phyloP scores from a whole-genome alignment of 2,888 invertebrate species.

The Lycocerus yunnanus region DNA sequence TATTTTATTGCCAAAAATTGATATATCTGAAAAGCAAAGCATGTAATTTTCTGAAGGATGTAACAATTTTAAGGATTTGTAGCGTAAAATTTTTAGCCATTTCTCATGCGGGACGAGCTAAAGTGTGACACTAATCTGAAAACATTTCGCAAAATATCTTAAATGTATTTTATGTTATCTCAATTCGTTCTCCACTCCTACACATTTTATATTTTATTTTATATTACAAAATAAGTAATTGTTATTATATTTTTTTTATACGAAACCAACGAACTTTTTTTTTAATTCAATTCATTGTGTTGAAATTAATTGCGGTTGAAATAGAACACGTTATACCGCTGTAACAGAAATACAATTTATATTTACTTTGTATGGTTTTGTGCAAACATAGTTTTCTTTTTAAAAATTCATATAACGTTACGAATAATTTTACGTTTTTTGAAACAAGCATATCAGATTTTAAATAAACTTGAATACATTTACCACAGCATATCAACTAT shows the following conservation, averaged over 20 bases:
- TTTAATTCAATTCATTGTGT: not conserved
- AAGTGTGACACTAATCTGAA: slow-evolving; percentile 23
- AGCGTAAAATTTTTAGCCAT: slow-evolving; percentile 20
- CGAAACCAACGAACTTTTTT: not conserved
- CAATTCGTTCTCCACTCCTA: not conserved
- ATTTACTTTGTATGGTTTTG: not conserved
- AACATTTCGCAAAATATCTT: slow-evolving; percentile 15
- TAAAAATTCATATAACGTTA: not conserved
- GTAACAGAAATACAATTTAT: not conserved
- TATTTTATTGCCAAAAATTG: slow-evolving; percentile 10
- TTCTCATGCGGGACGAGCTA: slow-evolving; percentile 12
- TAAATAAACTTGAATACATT: not conserved
- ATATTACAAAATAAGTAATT: not conserved
- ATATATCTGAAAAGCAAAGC: slow-evolving; percentile 13
- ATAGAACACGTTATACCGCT: not conserved
- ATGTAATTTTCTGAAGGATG: slow-evolving; percentile 18
- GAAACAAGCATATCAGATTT: not conserved
- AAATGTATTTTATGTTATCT: slow-evolving; percentile 10
- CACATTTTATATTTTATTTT: not conserved
- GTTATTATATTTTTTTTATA: not conserved
- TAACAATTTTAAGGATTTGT: slow-evolving; percentile 13
- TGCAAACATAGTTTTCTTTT: not conserved
- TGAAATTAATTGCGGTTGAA: not conserved
- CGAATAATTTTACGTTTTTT: not conserved
- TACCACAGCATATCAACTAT: not conserved